These are phyloP conservation scores for Drosophila serrata DNA, from an alignment of 1,140 invertebrate genomes.

Conservation along the genomic window DNA sequence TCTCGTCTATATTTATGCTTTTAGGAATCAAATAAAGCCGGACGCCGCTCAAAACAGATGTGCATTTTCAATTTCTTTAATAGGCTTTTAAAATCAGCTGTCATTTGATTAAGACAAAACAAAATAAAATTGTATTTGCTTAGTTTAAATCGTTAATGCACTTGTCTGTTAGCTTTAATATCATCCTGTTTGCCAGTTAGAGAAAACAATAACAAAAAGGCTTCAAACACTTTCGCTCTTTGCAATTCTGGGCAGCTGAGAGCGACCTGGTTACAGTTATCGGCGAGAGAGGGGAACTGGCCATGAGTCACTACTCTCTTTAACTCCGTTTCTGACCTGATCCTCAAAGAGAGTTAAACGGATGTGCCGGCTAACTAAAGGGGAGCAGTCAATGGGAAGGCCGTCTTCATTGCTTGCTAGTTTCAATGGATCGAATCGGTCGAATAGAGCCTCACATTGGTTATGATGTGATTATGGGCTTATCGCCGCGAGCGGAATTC, in stretches of 20 bases:
- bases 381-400: slow-evolving; percentile 8
- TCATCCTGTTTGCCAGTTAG: slow-evolving; percentile 36
- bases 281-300: slow-evolving; percentile 18
- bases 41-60: not conserved
- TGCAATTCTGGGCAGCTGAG: not conserved
- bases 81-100: not conserved
- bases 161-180: slow-evolving; percentile 15
- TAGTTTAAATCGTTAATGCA: not conserved
- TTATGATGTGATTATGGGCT: slow-evolving; percentile 52
- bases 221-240: slow-evolving; percentile 18
- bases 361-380: slow-evolving; percentile 24
- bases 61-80: not conserved
- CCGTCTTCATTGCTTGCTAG: slow-evolving; percentile 6
- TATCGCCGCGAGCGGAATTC: slow-evolving; percentile 48
- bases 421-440: slow-evolving; percentile 8
- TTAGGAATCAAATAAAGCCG: not conserved
- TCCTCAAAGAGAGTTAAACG: slow-evolving; percentile 30
- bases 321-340: slow-evolving; percentile 26
- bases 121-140: not conserved
- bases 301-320: slow-evolving; percentile 59
- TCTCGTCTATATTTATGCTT: no score
- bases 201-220: slow-evolving; percentile 30
- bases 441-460: slow-evolving; percentile 10
- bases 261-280: slow-evolving; percentile 56
- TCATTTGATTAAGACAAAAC: not conserved